Evolutionary conservation across 2,888 invertebrate genomes (phyloP).

Genomic region (Stenodema calcarata): DNA sequence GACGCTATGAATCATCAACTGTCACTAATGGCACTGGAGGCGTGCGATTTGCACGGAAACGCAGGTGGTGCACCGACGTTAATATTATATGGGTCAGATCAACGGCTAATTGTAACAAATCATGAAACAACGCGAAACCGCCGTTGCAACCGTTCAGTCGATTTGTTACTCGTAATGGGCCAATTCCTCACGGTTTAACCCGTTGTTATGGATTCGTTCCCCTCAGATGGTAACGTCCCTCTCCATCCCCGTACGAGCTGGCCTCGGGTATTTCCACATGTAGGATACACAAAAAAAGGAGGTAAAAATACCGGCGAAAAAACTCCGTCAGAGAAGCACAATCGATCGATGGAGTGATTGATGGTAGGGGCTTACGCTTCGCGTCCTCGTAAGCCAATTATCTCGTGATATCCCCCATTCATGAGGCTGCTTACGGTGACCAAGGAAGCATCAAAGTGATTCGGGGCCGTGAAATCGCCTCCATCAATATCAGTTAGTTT

Average conservation of each 20-base stretch:
- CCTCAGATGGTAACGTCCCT: neutral
- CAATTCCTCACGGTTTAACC: neutral
- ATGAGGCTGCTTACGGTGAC: neutral
- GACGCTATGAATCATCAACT: neutral
- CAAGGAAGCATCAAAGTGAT: neutral
- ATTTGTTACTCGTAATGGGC: conserved; percentile 35
- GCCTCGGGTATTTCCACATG: no score
- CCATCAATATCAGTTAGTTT: neutral
- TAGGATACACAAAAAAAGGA: no score
- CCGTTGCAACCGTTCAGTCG: neutral
- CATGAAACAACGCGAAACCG: neutral
- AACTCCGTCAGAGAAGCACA: no score
- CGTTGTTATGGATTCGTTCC: neutral
- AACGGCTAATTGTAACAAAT: conserved; percentile 38
- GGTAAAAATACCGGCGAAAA: neutral
- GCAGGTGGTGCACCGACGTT: conserved; percentile 21
- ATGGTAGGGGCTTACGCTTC: neutral
- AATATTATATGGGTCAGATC: conserved; percentile 36
- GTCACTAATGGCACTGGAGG: neutral
- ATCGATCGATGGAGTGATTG: neutral
- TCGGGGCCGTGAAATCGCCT: neutral
- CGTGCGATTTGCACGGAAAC: conserved; percentile 10
- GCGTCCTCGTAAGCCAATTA: neutral
- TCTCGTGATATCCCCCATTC: neutral
- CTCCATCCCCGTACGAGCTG: no score